These are phyloP conservation scores for Danionella cerebrum DNA, from an alignment of 2,113 vertebrate genomes.

Conservation along the genomic window DNA sequence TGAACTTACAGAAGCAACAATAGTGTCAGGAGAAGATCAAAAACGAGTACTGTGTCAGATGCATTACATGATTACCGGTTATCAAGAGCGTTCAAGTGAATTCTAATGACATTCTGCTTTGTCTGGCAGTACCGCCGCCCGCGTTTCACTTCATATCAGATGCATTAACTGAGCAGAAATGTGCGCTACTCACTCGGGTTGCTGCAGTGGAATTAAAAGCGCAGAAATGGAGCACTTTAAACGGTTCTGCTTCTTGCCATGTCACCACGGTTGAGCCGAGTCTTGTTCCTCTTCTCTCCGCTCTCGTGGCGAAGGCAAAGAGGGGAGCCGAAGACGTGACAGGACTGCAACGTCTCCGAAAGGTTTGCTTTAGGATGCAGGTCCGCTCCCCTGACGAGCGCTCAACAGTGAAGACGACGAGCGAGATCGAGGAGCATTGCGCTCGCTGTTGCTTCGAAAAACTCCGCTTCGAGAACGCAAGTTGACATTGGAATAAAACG, in stretches of 20 bases:
- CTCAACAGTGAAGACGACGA: slow-evolving; percentile 67
- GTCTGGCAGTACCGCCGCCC: slow-evolving; percentile 44
- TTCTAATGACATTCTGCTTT: slow-evolving; percentile 58
- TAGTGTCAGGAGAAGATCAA: no score
- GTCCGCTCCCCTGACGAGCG: slow-evolving; percentile 72
- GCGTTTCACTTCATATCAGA: slow-evolving; percentile 43
- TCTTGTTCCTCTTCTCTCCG: slow-evolving; percentile 50
- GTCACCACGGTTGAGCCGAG: slow-evolving; percentile 62
- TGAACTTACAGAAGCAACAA: slow-evolving; percentile 1
- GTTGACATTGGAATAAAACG: neutral
- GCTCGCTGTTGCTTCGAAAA: slow-evolving; percentile 43
- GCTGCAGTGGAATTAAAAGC: slow-evolving; percentile 58
- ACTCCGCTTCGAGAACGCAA: neutral
- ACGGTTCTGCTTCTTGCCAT: slow-evolving; percentile 63
- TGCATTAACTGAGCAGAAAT: slow-evolving; percentile 51
- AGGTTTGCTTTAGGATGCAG: slow-evolving; percentile 84
- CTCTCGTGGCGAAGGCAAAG: slow-evolving; percentile 71
- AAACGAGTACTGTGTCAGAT: no score
- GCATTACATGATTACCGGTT: slow-evolving; percentile 52
- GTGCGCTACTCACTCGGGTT: slow-evolving; percentile 65
- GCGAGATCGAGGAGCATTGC: slow-evolving; percentile 59
- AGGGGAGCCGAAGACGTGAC: slow-evolving; percentile 72
- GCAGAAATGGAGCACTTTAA: slow-evolving; percentile 69
- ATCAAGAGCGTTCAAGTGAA: slow-evolving; percentile 58
- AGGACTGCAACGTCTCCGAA: slow-evolving; percentile 85